Base-by-base conservation (phyloP, 1,140 invertebrate genomes). In the Bombyx mandarina region DNA sequence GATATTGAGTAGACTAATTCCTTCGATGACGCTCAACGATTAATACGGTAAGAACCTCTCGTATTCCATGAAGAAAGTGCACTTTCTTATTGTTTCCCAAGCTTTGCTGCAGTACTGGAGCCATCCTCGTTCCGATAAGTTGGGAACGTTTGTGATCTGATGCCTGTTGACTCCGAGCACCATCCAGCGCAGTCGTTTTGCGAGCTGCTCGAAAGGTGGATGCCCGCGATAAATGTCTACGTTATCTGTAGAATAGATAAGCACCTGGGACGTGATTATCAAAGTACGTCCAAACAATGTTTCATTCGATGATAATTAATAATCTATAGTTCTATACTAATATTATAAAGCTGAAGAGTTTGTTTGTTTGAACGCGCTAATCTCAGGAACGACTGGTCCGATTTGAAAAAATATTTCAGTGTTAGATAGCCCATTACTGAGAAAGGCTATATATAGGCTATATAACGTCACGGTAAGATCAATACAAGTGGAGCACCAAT, bases 61-160 rank as follows among this genome's bases (percentile, higher is more conserved):
- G 75, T 96, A 96, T 75, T 96, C 94, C 54, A 93, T 90, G 71
- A 94, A 94, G 61, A 96, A 91, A 46, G 93, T 92, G 66, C 94
- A 95, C 72, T 96, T 96, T 66, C 93, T 94, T 7, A 96, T 93
- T 10, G 91, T 91, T 58, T 96, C 95, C 92, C 94, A 94, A 0
- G 93, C 93, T 88, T 94, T 94, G 18, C 89, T 91, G 65, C 93
- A 93, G 81, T 94, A 96, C 60, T 94, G 92, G 71, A 94, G 91
- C 93, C 93, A 94, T 64, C 91, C 93, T 76, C 90, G 93, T 75
- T 94, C 93, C 1, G 91, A 92, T 26, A 94, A 73, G 56, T 90
- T 85, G 44, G 91, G 86, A 1, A 87, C 77, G 54, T 92, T 91
- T 0, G 91, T 93, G 53, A 94, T 86, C 53, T 91, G 87, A 75